Evolutionary conservation across 2,797 vertebrate genomes (phyloP).

Genomic region (Falco peregrinus): DNA sequence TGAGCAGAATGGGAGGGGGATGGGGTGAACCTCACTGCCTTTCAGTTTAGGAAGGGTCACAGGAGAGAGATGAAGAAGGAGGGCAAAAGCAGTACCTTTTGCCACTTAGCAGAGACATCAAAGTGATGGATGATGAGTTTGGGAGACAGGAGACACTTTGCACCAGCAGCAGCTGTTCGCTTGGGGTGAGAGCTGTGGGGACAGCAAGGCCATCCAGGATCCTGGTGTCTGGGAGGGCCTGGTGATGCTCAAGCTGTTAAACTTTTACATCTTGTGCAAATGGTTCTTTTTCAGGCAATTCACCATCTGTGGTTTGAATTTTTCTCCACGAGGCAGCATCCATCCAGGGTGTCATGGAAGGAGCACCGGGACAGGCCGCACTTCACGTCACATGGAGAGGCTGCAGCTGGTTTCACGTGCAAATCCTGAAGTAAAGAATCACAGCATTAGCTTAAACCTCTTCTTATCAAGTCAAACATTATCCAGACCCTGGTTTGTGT

Average conservation of each 20-base stretch:
- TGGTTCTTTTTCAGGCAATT: background rate
- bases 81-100: background rate
- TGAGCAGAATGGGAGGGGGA: background rate
- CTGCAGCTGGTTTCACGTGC: background rate
- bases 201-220: background rate
- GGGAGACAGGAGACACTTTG: background rate
- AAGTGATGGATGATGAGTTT: background rate
- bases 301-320: background rate
- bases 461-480: background rate
- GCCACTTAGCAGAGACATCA: background rate
- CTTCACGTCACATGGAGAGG: background rate
- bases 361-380: background rate
- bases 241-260: background rate
- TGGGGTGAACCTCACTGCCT: background rate
- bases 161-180: background rate
- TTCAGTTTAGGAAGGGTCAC: background rate
- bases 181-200: background rate
- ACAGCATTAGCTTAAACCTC: background rate
- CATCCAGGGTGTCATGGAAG: background rate
- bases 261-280: background rate
- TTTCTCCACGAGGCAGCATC: background rate
- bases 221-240: background rate
- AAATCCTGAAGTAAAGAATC: background rate
- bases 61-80: background rate
- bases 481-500: background rate